These are phyloP conservation scores for Cheumatopsyche charites DNA, from an alignment of 1,140 invertebrate genomes.

Conservation along the genomic window DNA sequence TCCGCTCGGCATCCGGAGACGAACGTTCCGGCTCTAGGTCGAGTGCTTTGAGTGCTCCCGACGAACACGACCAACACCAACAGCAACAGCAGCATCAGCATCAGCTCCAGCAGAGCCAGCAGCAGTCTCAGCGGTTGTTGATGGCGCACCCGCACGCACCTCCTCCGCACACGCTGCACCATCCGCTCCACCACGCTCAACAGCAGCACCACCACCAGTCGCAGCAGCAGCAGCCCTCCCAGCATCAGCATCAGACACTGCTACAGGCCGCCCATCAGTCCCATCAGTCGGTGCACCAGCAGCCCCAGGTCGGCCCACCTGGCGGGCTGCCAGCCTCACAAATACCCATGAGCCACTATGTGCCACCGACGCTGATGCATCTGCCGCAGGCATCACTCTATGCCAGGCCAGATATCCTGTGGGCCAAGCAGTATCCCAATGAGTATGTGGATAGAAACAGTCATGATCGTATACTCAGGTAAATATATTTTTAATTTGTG, in stretches of 20 bases:
- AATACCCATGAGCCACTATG: slow-evolving; percentile 47
- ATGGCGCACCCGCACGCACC: slow-evolving; percentile 53
- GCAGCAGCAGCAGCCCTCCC: slow-evolving; percentile 53
- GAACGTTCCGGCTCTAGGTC: slow-evolving; percentile 71
- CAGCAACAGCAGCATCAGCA: slow-evolving; percentile 49
- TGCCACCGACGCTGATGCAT: slow-evolving; percentile 54
- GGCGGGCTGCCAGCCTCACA: slow-evolving; percentile 31
- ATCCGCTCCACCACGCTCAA: slow-evolving; percentile 54
- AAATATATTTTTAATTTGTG: slow-evolving; percentile 14
- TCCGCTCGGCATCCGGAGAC: slow-evolving; percentile 71
- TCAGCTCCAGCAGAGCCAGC: slow-evolving; percentile 56
- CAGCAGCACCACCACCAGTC: slow-evolving; percentile 52
- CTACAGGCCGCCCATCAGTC: slow-evolving; percentile 54
- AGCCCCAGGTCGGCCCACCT: slow-evolving; percentile 43
- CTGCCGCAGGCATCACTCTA: slow-evolving; percentile 55
- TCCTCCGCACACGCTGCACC: slow-evolving; percentile 52
- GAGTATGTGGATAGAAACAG: slow-evolving; percentile 60
- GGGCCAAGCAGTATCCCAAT: slow-evolving; percentile 52
- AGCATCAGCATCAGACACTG: slow-evolving; percentile 54
- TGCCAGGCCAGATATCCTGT: slow-evolving; percentile 53
- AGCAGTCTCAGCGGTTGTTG: slow-evolving; percentile 56
- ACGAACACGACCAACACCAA: slow-evolving; percentile 54
- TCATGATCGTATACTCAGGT: slow-evolving; percentile 62
- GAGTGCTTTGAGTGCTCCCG: slow-evolving; percentile 66
- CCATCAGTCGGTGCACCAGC: slow-evolving; percentile 53